Evolutionary conservation across 2,888 invertebrate species (phyloP).

Genomic region (Odontocolon sp.): DNA sequence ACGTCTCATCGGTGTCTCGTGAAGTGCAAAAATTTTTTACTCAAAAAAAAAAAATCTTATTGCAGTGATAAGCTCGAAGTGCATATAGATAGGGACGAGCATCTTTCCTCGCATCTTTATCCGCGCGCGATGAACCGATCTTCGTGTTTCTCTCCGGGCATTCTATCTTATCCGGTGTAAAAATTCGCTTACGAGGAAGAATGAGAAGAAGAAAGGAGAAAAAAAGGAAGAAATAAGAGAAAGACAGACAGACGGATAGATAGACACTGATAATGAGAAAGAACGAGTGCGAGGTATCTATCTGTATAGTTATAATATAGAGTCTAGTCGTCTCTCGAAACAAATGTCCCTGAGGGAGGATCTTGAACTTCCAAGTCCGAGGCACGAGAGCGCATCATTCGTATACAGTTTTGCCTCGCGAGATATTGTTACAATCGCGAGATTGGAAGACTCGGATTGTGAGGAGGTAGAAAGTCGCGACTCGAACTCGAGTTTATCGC

Average conservation of each 20-base stretch:
- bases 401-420: conserved; percentile 59
- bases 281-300: conserved; percentile 31
- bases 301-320: not conserved
- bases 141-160: conserved; percentile 62
- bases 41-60: too few species aligned
- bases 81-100: not conserved
- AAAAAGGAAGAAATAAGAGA: too few species aligned
- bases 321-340: conserved; percentile 53
- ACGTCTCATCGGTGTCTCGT: not conserved
- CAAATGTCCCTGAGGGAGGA: conserved; percentile 78
- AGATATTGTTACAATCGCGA: conserved; percentile 79
- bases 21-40: too few species aligned
- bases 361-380: conserved; percentile 77
- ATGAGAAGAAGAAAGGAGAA: conserved; percentile 43
- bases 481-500: conserved; percentile 66
- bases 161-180: conserved; percentile 77
- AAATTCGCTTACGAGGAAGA: conserved; percentile 77
- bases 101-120: conserved; percentile 40
- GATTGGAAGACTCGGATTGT: conserved; percentile 62
- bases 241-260: conserved; percentile 51
- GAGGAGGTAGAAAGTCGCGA: conserved; percentile 50
- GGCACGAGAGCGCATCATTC: conserved; percentile 59
- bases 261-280: conserved; percentile 51
- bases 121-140: conserved; percentile 46
- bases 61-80: conserved; percentile 1